These are phyloP conservation scores for Periophthalmodon schlosseri DNA, from an alignment of 2,113 vertebrate species.

Conservation along the genomic window DNA sequence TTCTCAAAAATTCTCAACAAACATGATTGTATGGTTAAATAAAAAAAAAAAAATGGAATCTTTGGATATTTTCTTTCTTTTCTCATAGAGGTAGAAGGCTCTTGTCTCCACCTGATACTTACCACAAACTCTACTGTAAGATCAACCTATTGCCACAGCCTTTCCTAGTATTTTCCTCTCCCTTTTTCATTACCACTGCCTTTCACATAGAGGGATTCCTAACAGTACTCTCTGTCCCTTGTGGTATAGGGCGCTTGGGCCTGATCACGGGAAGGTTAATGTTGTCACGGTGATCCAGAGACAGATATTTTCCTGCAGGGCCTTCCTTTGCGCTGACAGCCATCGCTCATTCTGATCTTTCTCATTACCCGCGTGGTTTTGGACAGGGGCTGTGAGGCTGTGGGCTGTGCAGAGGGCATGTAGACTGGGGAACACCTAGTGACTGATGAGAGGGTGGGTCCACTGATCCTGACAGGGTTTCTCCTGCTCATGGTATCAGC, in stretches of 20 bases:
- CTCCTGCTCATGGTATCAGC: constrained; percentile 7
- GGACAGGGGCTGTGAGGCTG: constrained; percentile 51
- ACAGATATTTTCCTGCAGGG: constrained; percentile 39
- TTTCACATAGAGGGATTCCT: constrained; percentile 40
- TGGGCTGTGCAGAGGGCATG: constrained; percentile 33
- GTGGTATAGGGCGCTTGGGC: constrained; percentile 29
- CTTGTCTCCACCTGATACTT: background rate
- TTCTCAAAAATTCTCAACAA: too few species aligned
- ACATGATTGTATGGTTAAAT: too few species aligned
- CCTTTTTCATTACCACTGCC: constrained; percentile 1
- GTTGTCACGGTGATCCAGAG: constrained; percentile 44
- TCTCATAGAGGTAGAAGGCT: too few species aligned
- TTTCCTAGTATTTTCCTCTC: background rate
- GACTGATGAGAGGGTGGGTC: constrained; percentile 48
- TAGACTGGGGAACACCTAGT: constrained; percentile 26
- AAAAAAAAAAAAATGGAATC: too few species aligned
- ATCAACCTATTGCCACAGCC: background rate
- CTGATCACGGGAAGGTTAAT: constrained; percentile 63
- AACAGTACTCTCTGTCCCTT: constrained; percentile 47
- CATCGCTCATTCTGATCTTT: constrained; percentile 59
- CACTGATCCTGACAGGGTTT: constrained; percentile 11
- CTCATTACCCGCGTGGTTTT: constrained; percentile 42
- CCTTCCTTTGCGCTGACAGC: constrained; percentile 51
- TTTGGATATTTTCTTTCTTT: too few species aligned
- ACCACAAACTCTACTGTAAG: background rate